Conservation (phyloP, 2,888 invertebrate genomes). For the Ceraclea dissimilis region DNA sequence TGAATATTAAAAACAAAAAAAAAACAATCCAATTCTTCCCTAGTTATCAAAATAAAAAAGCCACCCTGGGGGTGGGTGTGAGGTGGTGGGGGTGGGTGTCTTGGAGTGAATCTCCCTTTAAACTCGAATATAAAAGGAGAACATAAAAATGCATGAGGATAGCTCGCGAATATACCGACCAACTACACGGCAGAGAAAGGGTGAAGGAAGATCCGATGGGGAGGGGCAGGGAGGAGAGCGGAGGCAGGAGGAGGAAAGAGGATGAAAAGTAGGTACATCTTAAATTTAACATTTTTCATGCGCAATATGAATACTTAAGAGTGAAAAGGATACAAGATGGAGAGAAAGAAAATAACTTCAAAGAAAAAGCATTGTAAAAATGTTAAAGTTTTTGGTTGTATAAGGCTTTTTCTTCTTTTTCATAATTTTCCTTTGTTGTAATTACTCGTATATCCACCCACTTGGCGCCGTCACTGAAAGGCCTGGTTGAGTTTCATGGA, state of each 20-base stretch:
- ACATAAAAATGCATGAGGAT: constrained; percentile 56
- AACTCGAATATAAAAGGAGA: constrained; percentile 53
- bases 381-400: constrained; percentile 15
- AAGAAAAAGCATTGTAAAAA: constrained; percentile 12
- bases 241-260: constrained; percentile 17
- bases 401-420: constrained; percentile 14
- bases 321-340: constrained; percentile 23
- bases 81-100: constrained; percentile 12
- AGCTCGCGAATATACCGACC: constrained; percentile 44
- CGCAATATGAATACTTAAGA: constrained; percentile 23
- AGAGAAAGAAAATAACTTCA: constrained; percentile 11
- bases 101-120: constrained; percentile 40
- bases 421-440: constrained; percentile 22
- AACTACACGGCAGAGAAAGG: constrained; percentile 44
- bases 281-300: constrained; percentile 26
- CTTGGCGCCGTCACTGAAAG: neutral
- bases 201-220: constrained; percentile 24
- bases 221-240: constrained; percentile 16
- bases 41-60: constrained; percentile 53
- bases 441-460: constrained; percentile 15
- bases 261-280: constrained; percentile 19
- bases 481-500: constrained; percentile 9
- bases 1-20: constrained; percentile 27
- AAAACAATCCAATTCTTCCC: constrained; percentile 27
- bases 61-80: constrained; percentile 32